Evolutionary conservation across 1,140 invertebrate genomes (phyloP), one percentile per base, ranked within the genome.

Genomic region (Plodia interpunctella): DNA sequence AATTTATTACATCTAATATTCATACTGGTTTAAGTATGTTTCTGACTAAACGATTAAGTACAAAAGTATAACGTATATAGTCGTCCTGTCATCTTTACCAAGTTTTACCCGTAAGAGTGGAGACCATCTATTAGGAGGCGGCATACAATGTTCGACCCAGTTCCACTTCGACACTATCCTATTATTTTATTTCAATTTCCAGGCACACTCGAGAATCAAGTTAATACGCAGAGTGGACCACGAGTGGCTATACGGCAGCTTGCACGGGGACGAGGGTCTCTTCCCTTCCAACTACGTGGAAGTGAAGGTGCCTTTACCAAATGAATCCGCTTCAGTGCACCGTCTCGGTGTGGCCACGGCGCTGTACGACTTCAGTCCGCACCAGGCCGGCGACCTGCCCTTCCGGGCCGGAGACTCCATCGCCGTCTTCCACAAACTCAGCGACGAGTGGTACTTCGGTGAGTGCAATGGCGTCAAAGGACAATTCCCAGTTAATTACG

Each of bases 401-500:
- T 82, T 91, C 51, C 65, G 51, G 10, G 61, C 92, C 72, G 95
- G 95, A 18, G 94, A 95, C 68, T 91, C 91, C 60, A 93, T 97
- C 49, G 92, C 90, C 60, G 92, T 97, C 49, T 80, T 94, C 50
- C 92, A 93, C 56, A 92, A 92, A 87, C 91, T 96, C 63, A 95
- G 94, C 66, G 91, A 94, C 15, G 94, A 97, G 66, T 97, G 96
- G 96, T 91, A 96, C 13, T 95, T 92, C 72, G 96, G 96, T 28
- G 93, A 94, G 75, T 92, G 91, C 54, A 88, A 92, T 52, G 93
- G 92, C 19, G 87, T 88, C 57, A 92, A 87, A 75, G 96, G 96
- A 49, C 94, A 96, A 76, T 97, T 97, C 87, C 96, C 96, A 59
- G 88, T 92, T 5, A 94, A 94, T 89, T 97, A 96, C 88, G 94